These are phyloP conservation scores for Solea solea DNA, from an alignment of 2,113 vertebrate genomes.

Conservation along the genomic window DNA sequence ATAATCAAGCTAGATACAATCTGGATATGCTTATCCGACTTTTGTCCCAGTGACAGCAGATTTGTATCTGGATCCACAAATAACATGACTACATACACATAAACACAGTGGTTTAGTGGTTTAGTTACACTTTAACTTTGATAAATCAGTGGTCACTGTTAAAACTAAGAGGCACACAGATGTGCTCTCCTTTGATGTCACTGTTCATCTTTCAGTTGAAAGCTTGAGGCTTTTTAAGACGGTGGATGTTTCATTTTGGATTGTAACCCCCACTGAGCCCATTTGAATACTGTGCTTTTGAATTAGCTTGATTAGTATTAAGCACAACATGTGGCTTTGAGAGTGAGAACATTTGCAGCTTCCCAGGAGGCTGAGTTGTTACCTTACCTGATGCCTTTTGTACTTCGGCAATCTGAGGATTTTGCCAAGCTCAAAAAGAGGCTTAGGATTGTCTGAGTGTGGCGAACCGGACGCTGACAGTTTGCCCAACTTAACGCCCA, in stretches of 20 bases:
- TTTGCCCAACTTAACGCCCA: slow-evolving; percentile 44
- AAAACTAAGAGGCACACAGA: slow-evolving; percentile 10
- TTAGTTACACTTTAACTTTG: background rate
- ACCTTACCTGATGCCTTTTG: slow-evolving; percentile 37
- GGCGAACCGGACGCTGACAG: slow-evolving; percentile 17
- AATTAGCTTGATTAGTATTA: slow-evolving; percentile 57
- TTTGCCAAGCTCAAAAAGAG: slow-evolving; percentile 36
- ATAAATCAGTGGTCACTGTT: slow-evolving; percentile 23
- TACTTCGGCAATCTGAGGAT: slow-evolving; percentile 26
- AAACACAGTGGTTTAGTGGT: too few relatives aligned
- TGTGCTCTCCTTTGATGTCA: slow-evolving; percentile 44
- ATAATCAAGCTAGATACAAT: too few relatives aligned
- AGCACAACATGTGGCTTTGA: slow-evolving; percentile 52
- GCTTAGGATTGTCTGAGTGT: slow-evolving; percentile 23
- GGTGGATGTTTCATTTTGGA: slow-evolving; percentile 50
- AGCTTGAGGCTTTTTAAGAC: slow-evolving; percentile 55
- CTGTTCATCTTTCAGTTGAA: slow-evolving; percentile 25
- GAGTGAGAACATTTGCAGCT: slow-evolving; percentile 28
- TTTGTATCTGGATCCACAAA: too few relatives aligned
- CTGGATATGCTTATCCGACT: too few relatives aligned
- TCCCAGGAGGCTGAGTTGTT: slow-evolving; percentile 35
- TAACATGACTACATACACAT: too few relatives aligned
- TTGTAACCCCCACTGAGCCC: slow-evolving; percentile 27
- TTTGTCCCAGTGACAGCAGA: too few relatives aligned
- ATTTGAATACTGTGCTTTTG: slow-evolving; percentile 50